Base-by-base conservation (phyloP, 2,888 invertebrate genomes). In the Drosophila lutescens region DNA sequence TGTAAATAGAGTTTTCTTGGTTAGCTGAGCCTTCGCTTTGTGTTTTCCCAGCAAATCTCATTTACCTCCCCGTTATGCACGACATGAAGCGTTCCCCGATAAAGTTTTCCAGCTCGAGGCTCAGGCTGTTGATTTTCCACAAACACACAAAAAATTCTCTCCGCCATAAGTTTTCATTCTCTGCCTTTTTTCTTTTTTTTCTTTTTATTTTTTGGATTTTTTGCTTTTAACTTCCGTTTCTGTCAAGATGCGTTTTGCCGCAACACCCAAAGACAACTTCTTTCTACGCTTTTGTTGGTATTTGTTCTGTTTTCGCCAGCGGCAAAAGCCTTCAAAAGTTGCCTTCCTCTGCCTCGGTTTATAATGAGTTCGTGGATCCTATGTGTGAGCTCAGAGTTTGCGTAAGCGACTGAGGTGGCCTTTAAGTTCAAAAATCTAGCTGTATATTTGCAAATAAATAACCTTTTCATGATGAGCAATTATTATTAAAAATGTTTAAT, bases 261-360 rank as follows among this genome's bases (percentile, higher is more conserved):
- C 76, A 62, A 65, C 74, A 65, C 66, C 59, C 87, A 76, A 85
- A 74, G 86, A 84, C 77, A 85, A 74, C 56, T 73, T 75, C 69
- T 56, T 55, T 26, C 32, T 40, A 54, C 47, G 65, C 69, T 58
- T 68, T 85, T 81, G 74, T 84, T 81, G 54, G 65, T 65, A 26
- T 61, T 61, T 47, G 71, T 54, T 58, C 50, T 68, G 50, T 58
- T 57, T 54, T 67, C 34, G 88, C 86, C 80, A 56, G 49, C 43
- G 73, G 82, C 73, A 70, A 59, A 77, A 80, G 80, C 67, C 84
- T 80, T 83, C 69, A 86, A 88, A 88, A 86, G 88, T 86, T 80
- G 55, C 72, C 67, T 68, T 79, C 72, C 77, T 62, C 80, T 74
- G 74, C 75, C 83, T 85, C 72, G 74, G 80, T 80, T 82, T 78